These are phyloP conservation scores for Parascotia fuliginaria DNA, from an alignment of 2,888 invertebrate species.

Conservation along the genomic window DNA sequence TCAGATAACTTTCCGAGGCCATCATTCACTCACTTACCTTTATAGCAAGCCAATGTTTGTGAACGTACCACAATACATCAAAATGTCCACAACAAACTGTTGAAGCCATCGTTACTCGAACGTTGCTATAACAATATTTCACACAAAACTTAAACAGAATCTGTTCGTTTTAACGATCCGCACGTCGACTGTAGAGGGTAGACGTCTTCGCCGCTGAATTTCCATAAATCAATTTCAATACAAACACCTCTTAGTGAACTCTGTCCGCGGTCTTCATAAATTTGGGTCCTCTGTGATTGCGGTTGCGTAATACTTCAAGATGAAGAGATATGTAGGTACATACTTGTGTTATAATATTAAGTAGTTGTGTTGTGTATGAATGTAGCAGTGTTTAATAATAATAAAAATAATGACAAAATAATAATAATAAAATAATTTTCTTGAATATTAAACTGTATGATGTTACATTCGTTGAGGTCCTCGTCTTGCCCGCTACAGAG, in stretches of 20 bases:
- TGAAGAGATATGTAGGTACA: too few species aligned
- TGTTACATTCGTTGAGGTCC: too few species aligned
- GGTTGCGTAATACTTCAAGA: not conserved
- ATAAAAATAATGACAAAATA: too few species aligned
- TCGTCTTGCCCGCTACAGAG: too few species aligned
- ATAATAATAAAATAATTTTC: too few species aligned
- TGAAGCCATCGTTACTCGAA: constrained; percentile 9
- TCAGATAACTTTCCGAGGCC: not conserved
- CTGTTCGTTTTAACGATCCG: constrained; percentile 66
- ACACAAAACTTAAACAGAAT: constrained; percentile 50
- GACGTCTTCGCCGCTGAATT: constrained; percentile 76
- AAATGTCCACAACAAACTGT: not conserved
- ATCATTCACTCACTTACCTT: not conserved
- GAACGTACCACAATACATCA: not conserved
- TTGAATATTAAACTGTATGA: too few species aligned
- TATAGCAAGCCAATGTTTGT: not conserved
- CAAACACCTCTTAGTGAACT: constrained; percentile 85
- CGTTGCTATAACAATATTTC: constrained; percentile 21
- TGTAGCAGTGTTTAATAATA: too few species aligned
- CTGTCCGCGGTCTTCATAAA: constrained; percentile 66
- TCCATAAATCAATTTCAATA: constrained; percentile 85
- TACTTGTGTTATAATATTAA: too few species aligned
- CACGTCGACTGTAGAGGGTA: constrained; percentile 55
- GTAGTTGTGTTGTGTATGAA: too few species aligned
- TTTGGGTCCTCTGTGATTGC: constrained; percentile 45